A percentile compares a stretch with the other conserved stretches of the same genome.
Conservation (phyloP, 1,140 invertebrate genomes). For the Copidosoma floridanum region DNA sequence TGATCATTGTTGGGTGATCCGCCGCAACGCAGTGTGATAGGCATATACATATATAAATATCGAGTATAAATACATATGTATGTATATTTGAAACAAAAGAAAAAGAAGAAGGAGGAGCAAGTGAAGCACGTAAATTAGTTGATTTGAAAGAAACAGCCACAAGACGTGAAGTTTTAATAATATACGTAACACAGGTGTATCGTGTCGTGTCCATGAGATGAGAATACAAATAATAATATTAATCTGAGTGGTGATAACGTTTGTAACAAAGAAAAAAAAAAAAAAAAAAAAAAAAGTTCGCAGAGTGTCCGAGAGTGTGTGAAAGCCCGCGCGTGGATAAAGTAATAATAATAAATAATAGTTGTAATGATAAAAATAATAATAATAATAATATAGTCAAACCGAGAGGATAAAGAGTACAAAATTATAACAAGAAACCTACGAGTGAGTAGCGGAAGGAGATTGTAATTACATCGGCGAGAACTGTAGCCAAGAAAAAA, state of each 20-base stretch:
- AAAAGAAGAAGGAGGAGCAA: too few species aligned
- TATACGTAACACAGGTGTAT: background rate
- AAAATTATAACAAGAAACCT: too few species aligned
- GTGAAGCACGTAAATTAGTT: conserved; percentile 9
- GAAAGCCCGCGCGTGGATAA: too few species aligned
- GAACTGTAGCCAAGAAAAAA: too few species aligned
- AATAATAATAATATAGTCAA: conserved; percentile 3
- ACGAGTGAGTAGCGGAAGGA: too few species aligned
- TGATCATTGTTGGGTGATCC: conserved; percentile 29
- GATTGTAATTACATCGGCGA: too few species aligned
- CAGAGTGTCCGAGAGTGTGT: conserved; percentile 28
- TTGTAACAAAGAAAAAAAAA: too few species aligned
- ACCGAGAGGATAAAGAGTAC: too few species aligned
- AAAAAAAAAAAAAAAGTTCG: too few species aligned
- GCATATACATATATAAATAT: conserved; percentile 32
- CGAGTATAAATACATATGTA: conserved; percentile 1
- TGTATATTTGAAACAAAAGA: conserved; percentile 1
- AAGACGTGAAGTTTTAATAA: too few species aligned
- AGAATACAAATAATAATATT: conserved; percentile 21
- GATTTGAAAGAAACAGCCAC: background rate
- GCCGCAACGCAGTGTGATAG: conserved; percentile 46
- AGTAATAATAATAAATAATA: too few species aligned
- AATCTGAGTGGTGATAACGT: conserved; percentile 25
- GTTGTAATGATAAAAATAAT: too few species aligned
- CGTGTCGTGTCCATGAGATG: conserved; percentile 25